phyloP scores from a whole-genome alignment of 2,888 invertebrate genomes.

The Apamea monoglypha region DNA sequence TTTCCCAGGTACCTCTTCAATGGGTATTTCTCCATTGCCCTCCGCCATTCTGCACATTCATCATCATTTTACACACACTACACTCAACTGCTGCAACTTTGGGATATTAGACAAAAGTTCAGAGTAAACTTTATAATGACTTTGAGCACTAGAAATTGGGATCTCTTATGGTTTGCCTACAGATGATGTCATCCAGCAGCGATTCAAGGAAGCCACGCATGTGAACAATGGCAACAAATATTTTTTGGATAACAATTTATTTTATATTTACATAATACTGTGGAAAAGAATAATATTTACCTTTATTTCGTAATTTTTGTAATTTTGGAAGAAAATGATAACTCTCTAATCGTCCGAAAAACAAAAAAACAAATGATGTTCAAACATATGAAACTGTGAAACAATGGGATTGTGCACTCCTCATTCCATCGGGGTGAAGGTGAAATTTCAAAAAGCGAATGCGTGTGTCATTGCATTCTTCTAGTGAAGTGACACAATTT shows the following conservation, averaged over 20 bases:
- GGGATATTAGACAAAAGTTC: slow-evolving; percentile 65
- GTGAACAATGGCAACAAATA: slow-evolving; percentile 74
- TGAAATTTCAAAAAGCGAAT: slow-evolving; percentile 89
- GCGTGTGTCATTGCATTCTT: slow-evolving; percentile 85
- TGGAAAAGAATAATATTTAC: slow-evolving; percentile 83
- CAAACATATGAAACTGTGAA: slow-evolving; percentile 90
- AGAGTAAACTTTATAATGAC: slow-evolving; percentile 68
- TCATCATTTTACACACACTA: slow-evolving; percentile 85
- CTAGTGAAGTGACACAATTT: slow-evolving; percentile 86
- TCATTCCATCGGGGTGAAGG: slow-evolving; percentile 89
- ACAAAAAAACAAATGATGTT: slow-evolving; percentile 91
- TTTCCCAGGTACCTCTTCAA: slow-evolving; percentile 93
- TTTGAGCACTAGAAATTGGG: slow-evolving; percentile 71
- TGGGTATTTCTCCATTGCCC: slow-evolving; percentile 95
- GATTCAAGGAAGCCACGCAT: slow-evolving; percentile 87
- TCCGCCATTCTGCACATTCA: slow-evolving; percentile 94
- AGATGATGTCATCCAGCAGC: slow-evolving; percentile 86
- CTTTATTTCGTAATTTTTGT: slow-evolving; percentile 90
- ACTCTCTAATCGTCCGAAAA: slow-evolving; percentile 90
- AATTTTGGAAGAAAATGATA: slow-evolving; percentile 90
- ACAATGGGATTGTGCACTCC: slow-evolving; percentile 89
- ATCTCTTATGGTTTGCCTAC: slow-evolving; percentile 78
- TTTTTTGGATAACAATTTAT: slow-evolving; percentile 51
- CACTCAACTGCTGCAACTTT: slow-evolving; percentile 69
- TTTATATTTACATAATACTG: slow-evolving; percentile 58